These are phyloP conservation scores for Drosophila kanekoi DNA, from an alignment of 2,888 invertebrate species.

Conservation along the genomic window DNA sequence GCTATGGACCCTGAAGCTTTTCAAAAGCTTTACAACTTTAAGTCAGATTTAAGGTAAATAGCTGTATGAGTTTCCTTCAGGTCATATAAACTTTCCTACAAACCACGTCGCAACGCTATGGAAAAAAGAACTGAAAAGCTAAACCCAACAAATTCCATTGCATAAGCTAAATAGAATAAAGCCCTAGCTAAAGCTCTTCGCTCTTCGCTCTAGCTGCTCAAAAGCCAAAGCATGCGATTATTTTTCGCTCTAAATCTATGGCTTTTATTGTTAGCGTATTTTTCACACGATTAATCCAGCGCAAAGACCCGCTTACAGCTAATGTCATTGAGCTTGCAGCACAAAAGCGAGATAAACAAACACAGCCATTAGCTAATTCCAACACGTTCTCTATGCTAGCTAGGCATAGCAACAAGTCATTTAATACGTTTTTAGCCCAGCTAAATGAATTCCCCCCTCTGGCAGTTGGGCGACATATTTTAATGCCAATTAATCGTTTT, in stretches of 20 bases:
- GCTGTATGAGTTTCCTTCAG: no score
- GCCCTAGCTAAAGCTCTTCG: no score
- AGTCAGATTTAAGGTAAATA: no score
- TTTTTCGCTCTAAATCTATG: not conserved
- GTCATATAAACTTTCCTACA: no score
- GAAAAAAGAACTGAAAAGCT: no score
- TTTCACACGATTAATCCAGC: not conserved
- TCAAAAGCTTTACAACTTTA: no score
- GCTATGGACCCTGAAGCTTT: no score
- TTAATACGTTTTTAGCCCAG: slow-evolving; percentile 32
- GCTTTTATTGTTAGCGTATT: not conserved
- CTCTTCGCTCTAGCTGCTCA: no score
- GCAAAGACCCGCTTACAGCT: slow-evolving; percentile 3
- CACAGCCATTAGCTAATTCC: slow-evolving; percentile 32
- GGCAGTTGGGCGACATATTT: slow-evolving; percentile 19
- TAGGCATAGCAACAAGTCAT: slow-evolving; percentile 52
- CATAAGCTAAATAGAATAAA: not conserved
- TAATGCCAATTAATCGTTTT: slow-evolving; percentile 61
- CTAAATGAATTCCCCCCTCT: slow-evolving; percentile 23
- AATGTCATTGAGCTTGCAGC: slow-evolving; percentile 7
- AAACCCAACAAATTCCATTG: no score
- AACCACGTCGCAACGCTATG: no score
- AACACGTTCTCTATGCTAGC: slow-evolving; percentile 20
- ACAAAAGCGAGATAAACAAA: slow-evolving; percentile 2
- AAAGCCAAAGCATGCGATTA: not conserved